Evolutionary conservation across 2,888 invertebrate species (phyloP), one percentile per base, ranked within the genome.

Genomic region (Spisula solida): DNA sequence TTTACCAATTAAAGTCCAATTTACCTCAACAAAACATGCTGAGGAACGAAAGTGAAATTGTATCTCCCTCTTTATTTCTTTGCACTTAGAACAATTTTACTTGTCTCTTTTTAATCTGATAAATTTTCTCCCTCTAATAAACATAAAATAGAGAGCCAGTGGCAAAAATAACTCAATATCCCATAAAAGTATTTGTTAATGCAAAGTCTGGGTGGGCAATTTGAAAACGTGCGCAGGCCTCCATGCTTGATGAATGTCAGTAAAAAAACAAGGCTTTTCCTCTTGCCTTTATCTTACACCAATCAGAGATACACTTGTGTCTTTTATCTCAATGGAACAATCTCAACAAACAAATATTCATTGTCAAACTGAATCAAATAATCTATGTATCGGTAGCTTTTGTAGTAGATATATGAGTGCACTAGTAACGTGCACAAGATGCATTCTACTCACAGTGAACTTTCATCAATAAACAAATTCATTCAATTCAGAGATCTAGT

Each of bases 311-410:
- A 75, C 34, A 18, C 12, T 75, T 31, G 75, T 75, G 18, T 14
- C 14, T 75, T 75, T 75, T 75, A 75, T 75, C 75, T 75, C 34
- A 75, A 75, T 75, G 34, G 18, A 34, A 75, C 31, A 12, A 75
- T 75, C 75, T 75, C 14, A 34, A 75, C 75, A 29, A 75, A 75
- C 75, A 75, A 75, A 75, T 34, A 75, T 31, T 75, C 75, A 31
- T 75, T 75, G 75, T 75, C 75, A 75, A 75, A 75, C 34, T 34
- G 75, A 75, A 75, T 75, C 34, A 31, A 75, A 75, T 75, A 25
- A 75, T 34, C 75, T 34, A 20, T 75, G 34, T 34, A 75, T 31
- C 5, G 31, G 12, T 25, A 75, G 34, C 34, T 18, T 41, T 31
- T 75, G 75, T 34, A 5, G 34, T 16, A 75, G 14, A 34, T 18